Evolutionary conservation across 2,113 vertebrate species (phyloP).

Genomic region (Labeo catla): DNA sequence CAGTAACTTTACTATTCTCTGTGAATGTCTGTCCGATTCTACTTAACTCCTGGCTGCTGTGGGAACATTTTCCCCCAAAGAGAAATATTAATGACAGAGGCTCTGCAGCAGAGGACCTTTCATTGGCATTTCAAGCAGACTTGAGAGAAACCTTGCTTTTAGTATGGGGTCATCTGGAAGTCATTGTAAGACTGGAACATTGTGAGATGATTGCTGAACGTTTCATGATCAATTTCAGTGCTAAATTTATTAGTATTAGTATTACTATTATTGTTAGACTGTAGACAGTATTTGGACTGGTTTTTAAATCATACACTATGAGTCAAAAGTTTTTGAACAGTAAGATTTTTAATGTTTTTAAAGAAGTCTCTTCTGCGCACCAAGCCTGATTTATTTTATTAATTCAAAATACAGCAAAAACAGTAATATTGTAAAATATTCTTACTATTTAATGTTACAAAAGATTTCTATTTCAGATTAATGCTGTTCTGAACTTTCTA

Average conservation of each 20-base stretch:
- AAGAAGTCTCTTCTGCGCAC: too few species aligned
- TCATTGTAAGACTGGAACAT: not conserved
- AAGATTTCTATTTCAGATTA: too few species aligned
- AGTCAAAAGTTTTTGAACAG: too few species aligned
- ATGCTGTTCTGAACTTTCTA: too few species aligned
- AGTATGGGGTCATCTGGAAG: not conserved
- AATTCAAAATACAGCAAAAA: too few species aligned
- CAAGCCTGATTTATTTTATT: too few species aligned
- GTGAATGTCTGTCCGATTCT: not conserved
- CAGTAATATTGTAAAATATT: too few species aligned
- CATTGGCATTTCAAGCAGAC: conserved; percentile 8
- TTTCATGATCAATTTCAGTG: not conserved
- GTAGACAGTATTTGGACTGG: not conserved
- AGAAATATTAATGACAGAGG: conserved; percentile 48
- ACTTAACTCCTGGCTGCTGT: not conserved
- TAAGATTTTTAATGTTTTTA: too few species aligned
- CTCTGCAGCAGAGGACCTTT: not conserved
- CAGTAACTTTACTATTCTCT: conserved; percentile 7
- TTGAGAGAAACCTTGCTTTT: not conserved
- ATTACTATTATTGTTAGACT: not conserved
- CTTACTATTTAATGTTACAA: too few species aligned
- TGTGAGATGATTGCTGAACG: not conserved
- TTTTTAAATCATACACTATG: not conserved
- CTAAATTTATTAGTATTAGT: not conserved
- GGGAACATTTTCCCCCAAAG: conserved; percentile 24